phyloP scores from a whole-genome alignment of 2,113 vertebrate species.

The Menura novaehollandiae region DNA sequence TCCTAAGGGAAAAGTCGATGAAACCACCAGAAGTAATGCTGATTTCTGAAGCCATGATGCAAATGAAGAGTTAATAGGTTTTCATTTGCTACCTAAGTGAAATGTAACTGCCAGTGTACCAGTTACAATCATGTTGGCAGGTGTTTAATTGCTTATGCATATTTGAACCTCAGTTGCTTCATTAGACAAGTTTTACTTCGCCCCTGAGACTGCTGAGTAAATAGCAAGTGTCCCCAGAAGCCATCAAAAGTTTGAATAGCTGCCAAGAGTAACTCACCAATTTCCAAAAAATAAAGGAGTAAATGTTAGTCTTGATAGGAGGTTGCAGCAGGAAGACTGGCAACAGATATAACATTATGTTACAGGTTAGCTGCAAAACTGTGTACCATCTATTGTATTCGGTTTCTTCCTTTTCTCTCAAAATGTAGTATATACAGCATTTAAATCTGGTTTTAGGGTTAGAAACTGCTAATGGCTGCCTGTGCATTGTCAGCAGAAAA shows the following conservation, averaged over 20 bases:
- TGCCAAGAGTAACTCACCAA: constrained; percentile 11
- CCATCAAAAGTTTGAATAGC: not conserved
- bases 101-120: constrained; percentile 1
- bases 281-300: constrained; percentile 18
- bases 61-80: not conserved
- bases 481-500: not conserved
- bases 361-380: not conserved
- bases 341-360: not conserved
- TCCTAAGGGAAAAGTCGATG: not conserved
- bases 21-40: not conserved
- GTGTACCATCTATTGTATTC: not conserved
- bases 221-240: not conserved
- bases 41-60: not conserved
- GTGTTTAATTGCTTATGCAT: not conserved
- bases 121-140: not conserved
- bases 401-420: not conserved
- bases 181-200: not conserved
- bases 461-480: not conserved
- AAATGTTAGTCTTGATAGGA: not conserved
- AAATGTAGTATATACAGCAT: not conserved
- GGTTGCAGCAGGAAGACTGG: not conserved
- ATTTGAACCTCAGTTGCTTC: not conserved
- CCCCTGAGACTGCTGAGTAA: not conserved
- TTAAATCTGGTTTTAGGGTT: not conserved
- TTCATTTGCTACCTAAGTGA: not conserved